Conservation (phyloP, 1,140 invertebrate species). For the Physella acuta region DNA sequence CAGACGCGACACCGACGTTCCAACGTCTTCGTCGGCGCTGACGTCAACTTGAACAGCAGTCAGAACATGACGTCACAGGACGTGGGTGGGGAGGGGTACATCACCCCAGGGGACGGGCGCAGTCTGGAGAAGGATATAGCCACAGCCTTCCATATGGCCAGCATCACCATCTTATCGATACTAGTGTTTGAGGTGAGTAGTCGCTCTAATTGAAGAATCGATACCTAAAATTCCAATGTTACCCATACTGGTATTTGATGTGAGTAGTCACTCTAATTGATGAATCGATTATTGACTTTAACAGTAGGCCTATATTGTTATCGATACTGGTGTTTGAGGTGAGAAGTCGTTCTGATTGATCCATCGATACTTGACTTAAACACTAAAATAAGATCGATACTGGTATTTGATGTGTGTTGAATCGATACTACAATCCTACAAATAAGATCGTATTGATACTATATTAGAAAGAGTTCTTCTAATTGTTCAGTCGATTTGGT, state of each 20-base stretch:
- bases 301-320: slow-evolving; percentile 39
- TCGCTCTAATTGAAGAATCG: no score
- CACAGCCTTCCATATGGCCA: slow-evolving; percentile 44
- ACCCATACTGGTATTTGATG: slow-evolving; percentile 39
- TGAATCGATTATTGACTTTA: slow-evolving; percentile 44
- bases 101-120: no score
- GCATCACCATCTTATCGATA: slow-evolving; percentile 42
- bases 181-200: slow-evolving; percentile 38
- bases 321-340: slow-evolving; percentile 41
- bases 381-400: slow-evolving; percentile 39
- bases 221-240: slow-evolving; percentile 43
- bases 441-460: no score
- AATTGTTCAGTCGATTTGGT: no score
- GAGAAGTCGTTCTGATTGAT: slow-evolving; percentile 15
- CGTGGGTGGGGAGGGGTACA: no score
- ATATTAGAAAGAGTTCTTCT: no score
- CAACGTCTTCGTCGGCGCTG: no score
- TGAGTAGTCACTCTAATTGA: slow-evolving; percentile 26
- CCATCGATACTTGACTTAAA: no score
- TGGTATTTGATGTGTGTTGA: slow-evolving; percentile 41
- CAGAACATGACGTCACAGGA: no score
- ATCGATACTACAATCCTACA: no score
- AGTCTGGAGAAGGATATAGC: slow-evolving; percentile 36
- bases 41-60: no score
- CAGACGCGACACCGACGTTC: no score